These are phyloP conservation scores for Horisme vitalbata DNA, from an alignment of 2,888 invertebrate genomes.

Conservation along the genomic window DNA sequence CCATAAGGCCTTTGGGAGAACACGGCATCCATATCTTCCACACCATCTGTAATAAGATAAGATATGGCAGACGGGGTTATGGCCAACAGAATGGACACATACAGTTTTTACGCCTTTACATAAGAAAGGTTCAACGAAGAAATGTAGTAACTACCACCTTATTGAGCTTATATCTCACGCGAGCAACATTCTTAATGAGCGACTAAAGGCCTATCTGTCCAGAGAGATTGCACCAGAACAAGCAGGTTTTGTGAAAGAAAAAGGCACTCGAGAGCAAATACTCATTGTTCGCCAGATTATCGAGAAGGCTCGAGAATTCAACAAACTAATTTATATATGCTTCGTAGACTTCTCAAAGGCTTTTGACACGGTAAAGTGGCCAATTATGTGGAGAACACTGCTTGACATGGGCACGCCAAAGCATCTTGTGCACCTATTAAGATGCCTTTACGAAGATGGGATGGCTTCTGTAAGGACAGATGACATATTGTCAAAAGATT, in stretches of 20 bases:
- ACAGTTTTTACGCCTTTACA: no score
- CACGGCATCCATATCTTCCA: no score
- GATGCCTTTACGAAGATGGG: not conserved
- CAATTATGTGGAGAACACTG: not conserved
- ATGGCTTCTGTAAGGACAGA: constrained; percentile 6
- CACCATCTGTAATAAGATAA: no score
- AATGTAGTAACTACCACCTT: no score
- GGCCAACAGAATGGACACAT: not conserved
- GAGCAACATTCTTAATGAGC: not conserved
- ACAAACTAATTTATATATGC: constrained; percentile 1
- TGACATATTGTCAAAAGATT: constrained; percentile 3
- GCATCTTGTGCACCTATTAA: not conserved
- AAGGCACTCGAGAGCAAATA: constrained; percentile 25
- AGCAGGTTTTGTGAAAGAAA: constrained; percentile 27
- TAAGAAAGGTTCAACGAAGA: not conserved
- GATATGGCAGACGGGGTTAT: not conserved
- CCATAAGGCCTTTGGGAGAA: no score
- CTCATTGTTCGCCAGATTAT: constrained; percentile 19
- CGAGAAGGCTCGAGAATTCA: constrained; percentile 21
- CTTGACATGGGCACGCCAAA: not conserved
- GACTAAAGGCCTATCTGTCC: not conserved
- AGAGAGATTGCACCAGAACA: constrained; percentile 1
- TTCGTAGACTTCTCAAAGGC: constrained; percentile 17
- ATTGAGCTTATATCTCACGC: no score
- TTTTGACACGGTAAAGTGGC: constrained; percentile 12